Conservation (phyloP, 2,113 vertebrate species). For the Eclectus roratus region DNA sequence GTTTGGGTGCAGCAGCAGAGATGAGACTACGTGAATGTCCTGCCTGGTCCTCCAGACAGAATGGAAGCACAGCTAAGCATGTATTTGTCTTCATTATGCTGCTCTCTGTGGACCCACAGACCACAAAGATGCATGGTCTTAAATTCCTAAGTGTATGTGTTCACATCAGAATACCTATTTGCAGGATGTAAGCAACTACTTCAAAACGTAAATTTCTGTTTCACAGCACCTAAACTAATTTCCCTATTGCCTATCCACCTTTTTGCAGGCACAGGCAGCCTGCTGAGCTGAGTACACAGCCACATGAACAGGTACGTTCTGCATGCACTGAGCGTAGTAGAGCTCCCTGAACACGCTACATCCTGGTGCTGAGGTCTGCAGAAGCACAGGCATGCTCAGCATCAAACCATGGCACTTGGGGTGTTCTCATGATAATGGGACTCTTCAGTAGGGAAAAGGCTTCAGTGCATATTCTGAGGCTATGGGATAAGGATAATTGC, state of each 20-base stretch:
- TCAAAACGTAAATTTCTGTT: background rate
- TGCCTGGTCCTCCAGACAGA: background rate
- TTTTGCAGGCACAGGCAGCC: background rate
- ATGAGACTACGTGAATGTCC: background rate
- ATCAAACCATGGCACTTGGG: fast-evolving
- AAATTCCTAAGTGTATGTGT: background rate
- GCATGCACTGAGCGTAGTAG: fast-evolving
- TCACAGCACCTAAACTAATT: background rate
- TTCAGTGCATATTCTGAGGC: fast-evolving
- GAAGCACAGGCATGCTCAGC: background rate
- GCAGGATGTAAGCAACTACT: background rate
- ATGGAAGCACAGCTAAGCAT: background rate
- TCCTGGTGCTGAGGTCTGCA: background rate
- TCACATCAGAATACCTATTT: background rate
- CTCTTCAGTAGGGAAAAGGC: background rate
- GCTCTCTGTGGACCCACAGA: background rate
- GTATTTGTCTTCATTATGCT: background rate
- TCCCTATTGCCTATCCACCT: too few relatives aligned
- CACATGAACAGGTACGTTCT: background rate
- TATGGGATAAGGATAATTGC: background rate
- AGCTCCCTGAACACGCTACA: background rate
- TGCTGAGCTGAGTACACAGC: background rate
- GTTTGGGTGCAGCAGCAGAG: background rate
- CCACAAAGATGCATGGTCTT: background rate
- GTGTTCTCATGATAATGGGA: fast-evolving